Percentiles rank a stretch among this genome's conserved stretches.
Evolutionary conservation across 2,113 vertebrate species (phyloP).

Genomic region (Physeter macrocephalus): DNA sequence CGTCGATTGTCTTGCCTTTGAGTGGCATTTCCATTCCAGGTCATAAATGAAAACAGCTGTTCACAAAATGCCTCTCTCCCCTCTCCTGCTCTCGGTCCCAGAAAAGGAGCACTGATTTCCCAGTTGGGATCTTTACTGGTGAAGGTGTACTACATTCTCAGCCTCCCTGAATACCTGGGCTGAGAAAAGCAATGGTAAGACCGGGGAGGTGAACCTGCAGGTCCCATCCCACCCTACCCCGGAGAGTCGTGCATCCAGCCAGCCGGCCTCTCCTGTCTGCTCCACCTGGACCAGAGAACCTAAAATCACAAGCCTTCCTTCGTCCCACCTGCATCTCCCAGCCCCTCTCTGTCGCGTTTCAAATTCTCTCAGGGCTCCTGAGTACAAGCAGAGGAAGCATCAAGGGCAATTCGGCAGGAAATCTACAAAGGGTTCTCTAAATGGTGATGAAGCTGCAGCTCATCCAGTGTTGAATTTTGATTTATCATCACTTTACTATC

Average conservation of each 20-base stretch:
- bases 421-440: background rate
- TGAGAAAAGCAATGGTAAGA: background rate
- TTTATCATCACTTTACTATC: constrained; percentile 49
- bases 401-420: background rate
- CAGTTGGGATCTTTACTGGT: background rate
- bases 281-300: background rate
- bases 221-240: background rate
- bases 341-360: background rate
- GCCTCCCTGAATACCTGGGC: background rate
- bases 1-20: background rate
- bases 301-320: background rate
- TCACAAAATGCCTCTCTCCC: background rate
- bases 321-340: background rate
- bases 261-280: background rate
- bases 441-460: background rate
- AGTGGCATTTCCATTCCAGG: background rate
- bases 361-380: background rate
- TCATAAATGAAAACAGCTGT: background rate
- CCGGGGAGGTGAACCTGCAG: rapidly evolving
- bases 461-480: background rate
- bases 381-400: background rate
- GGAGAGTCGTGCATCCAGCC: background rate
- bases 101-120: background rate
- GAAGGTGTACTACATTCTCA: background rate
- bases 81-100: background rate